phyloP scores from a whole-genome alignment of 1,140 invertebrate species.

The Pseudoatta argentina region DNA sequence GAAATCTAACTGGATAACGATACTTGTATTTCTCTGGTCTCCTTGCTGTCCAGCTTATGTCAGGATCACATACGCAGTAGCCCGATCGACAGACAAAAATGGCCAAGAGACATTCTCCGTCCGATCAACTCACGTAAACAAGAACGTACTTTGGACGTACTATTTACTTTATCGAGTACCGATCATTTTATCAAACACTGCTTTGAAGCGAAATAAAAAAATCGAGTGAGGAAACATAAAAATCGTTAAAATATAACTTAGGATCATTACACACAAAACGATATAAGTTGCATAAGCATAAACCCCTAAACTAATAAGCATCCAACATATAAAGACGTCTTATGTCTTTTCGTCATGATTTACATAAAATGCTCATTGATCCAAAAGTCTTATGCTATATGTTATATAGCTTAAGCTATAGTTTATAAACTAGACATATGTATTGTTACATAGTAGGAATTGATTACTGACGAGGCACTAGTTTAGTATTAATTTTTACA shows the following conservation, averaged over 20 bases:
- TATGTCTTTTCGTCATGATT: no score
- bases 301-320: no score
- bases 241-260: not conserved
- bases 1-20: constrained; percentile 68
- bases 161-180: constrained; percentile 63
- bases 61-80: constrained; percentile 75
- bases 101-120: constrained; percentile 69
- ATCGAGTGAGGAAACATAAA: constrained; percentile 12
- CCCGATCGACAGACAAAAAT: constrained; percentile 65
- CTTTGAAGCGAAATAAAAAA: not conserved
- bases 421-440: no score
- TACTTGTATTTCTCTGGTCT: constrained; percentile 66
- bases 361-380: no score
- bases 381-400: no score
- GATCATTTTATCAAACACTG: constrained; percentile 60
- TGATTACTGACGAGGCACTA: no score
- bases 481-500: no score
- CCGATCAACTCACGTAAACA: constrained; percentile 68
- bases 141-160: constrained; percentile 69
- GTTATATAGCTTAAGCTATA: no score
- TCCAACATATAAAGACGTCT: no score
- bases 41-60: constrained; percentile 75
- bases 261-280: no score
- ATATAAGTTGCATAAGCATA: no score
- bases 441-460: no score